These are phyloP conservation scores for Eustalomyia histrio DNA, from an alignment of 2,888 invertebrate genomes.

Conservation along the genomic window DNA sequence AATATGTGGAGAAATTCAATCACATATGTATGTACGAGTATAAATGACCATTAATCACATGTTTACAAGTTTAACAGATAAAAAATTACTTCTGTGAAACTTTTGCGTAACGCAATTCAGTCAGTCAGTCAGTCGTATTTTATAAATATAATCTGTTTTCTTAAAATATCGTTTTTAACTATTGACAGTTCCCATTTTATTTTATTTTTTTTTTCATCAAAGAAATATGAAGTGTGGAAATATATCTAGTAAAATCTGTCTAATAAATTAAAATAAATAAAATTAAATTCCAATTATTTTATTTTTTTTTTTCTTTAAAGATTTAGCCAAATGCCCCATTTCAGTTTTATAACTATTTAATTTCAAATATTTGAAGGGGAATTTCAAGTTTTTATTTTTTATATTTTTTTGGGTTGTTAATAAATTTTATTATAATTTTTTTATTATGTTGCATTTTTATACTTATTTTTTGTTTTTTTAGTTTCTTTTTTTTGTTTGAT, in stretches of 20 bases:
- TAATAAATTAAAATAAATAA: slow-evolving; percentile 58
- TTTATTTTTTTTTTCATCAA: slow-evolving; percentile 10
- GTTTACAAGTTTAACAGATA: slow-evolving; percentile 43
- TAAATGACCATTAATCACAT: slow-evolving; percentile 44
- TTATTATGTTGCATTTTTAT: slow-evolving; percentile 38
- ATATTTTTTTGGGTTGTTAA: slow-evolving; percentile 43
- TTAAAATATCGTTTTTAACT: slow-evolving; percentile 33
- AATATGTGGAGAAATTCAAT: no score
- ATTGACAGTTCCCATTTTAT: slow-evolving; percentile 34
- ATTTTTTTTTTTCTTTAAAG: slow-evolving; percentile 19
- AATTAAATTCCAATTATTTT: slow-evolving; percentile 62
- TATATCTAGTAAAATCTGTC: slow-evolving; percentile 32
- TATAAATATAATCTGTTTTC: background rate
- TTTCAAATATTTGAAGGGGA: background rate
- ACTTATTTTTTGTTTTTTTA: slow-evolving; percentile 42
- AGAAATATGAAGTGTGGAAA: slow-evolving; percentile 50
- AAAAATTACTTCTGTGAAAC: slow-evolving; percentile 46
- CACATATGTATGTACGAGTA: background rate
- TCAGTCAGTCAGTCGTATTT: background rate
- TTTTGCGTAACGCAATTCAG: slow-evolving; percentile 44
- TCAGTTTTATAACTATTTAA: background rate
- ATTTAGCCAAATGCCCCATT: slow-evolving; percentile 35
- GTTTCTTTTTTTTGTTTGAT: slow-evolving; percentile 75
- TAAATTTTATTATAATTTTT: slow-evolving; percentile 55
- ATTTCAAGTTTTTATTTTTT: background rate